Evolutionary conservation across 2,113 vertebrate genomes (phyloP), one percentile per base, ranked within the genome.

Genomic region (Esox niger): DNA sequence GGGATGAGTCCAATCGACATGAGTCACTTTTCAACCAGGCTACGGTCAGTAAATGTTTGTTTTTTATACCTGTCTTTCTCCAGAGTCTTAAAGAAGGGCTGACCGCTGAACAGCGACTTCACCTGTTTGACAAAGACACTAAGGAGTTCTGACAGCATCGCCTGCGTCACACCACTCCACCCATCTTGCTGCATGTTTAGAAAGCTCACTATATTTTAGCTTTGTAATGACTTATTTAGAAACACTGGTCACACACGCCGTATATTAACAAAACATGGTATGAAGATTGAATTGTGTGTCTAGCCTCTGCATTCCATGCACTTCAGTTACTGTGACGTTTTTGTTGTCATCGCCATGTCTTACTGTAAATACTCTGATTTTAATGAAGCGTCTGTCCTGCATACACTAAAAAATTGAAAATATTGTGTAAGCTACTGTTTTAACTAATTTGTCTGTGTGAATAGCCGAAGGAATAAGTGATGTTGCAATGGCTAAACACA

Each of bases 381-480:
- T 91, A 89, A 91, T 77, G 74, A 80, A 87, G 79, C 83, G 75
- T 89, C 80, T 81, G 75, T 74, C 70, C 83, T 80, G 82, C 84
- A 64, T 87, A 90, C 83, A 88, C 84, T 92, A 90, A 91, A 90
- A 85, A 78, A 91, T 89, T 84, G 77, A 52, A 86, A 81, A 86
- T 86, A 88, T 84, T 77, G 90, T 90, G 91, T 92, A 91, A 91
- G 91, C 91, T 93, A 92, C 92, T 91, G 91, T 93, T 91, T 89
- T 88, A 91, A 91, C 87, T 78, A 75, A 72, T 75, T 78, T 87
- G 84, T 86, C 83, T 84, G 84, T 92, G 87, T 88, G 76, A 86
- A 81, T 81, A 79, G 86, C 87, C 87, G 82, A 85, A 84, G 75
- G 82, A 88, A 57, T 74, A 75, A 76, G 75, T 79, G 79, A 81